phyloP scores from a whole-genome alignment of 2,113 vertebrate species.

The Salminus brasiliensis region DNA sequence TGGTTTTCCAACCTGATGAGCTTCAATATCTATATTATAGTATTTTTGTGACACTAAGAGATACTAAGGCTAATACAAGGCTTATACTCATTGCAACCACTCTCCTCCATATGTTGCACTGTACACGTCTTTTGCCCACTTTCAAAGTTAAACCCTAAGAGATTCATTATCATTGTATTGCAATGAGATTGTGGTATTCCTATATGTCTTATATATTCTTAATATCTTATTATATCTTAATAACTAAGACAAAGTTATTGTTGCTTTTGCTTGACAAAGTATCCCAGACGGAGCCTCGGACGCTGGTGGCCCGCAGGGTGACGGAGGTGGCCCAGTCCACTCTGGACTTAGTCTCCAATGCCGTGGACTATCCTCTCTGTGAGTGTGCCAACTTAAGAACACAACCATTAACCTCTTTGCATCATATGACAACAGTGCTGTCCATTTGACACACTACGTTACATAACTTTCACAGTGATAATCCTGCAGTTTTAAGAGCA shows the following conservation, averaged over 20 bases:
- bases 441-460: not conserved
- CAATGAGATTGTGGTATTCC: no score
- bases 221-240: not conserved
- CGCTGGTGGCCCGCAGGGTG: constrained; percentile 79
- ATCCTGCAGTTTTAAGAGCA: not conserved
- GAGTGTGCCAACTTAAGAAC: constrained; percentile 53
- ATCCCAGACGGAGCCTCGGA: constrained; percentile 68
- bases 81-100: no score
- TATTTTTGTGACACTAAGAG: no score
- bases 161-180: no score
- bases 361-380: constrained; percentile 82
- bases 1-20: no score
- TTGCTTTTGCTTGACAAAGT: constrained; percentile 46
- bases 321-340: constrained; percentile 82
- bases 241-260: not conserved
- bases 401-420: not conserved
- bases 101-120: no score
- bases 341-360: constrained; percentile 75
- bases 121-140: no score
- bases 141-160: no score
- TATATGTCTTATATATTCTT: no score
- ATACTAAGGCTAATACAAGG: no score
- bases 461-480: not conserved
- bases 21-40: no score
- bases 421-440: not conserved